Base-by-base conservation (phyloP, 2,797 vertebrate genomes). In the Gadopsis marmoratus region DNA sequence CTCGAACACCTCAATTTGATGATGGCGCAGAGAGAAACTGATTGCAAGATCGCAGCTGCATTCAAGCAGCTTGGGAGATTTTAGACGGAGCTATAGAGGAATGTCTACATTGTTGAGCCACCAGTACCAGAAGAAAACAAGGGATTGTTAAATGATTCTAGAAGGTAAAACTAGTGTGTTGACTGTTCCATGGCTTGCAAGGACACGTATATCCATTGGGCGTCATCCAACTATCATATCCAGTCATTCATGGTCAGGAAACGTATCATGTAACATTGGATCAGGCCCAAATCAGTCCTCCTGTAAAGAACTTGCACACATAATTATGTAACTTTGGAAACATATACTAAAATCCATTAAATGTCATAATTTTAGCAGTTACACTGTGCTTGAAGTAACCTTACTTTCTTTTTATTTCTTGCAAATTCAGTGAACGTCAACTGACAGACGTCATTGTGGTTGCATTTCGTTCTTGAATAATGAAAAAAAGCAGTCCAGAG, bases 401-500 rank as follows among this genome's bases (percentile, higher is more conserved):
- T 16, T 21, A 35, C 17, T 23, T 47, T 37, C 11, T 13, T 39
- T 48, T 7, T 56, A 29, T 23, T 47, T 67, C 35, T 58, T 50
- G 19, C 50, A 31, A 26, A 39, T 13, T 12, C 26, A 53, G 35
- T 50, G 50, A 8, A 23, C 29, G 29, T 26, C 6, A n/a, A 21
- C 31, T 54, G 14, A 45, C 14, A 54, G 41, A 45, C 26, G 6
- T 41, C 48, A 29, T 1, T 26, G 12, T 51, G 56, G 53, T 74
- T 54, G 26, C 62, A 56, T 74, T 61, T 56, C 51, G 65, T 43
- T 29, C 16, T 64, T 63, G 2, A 45, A 73, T 61, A 47, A 66
- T 63, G 47, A 60, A 75, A 77, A 62, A 70, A 55, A 81, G 74
- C 59, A 58, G 55, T 51, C 21, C 13, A 29, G 37, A 41, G 48